These are phyloP conservation scores for Apoda limacodes DNA, from an alignment of 2,888 invertebrate genomes.

Conservation along the genomic window DNA sequence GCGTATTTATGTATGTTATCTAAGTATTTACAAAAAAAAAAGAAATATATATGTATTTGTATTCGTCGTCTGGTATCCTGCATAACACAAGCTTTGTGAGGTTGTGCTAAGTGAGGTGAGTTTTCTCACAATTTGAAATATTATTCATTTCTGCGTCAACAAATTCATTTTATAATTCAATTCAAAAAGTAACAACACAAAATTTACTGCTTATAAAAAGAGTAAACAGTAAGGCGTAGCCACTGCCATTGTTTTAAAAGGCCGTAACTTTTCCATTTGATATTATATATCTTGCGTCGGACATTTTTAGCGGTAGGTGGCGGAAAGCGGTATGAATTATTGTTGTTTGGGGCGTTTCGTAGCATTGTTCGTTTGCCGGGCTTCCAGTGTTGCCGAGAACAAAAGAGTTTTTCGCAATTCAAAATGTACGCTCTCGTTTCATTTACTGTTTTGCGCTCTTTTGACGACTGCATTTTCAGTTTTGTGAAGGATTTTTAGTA, in stretches of 20 bases:
- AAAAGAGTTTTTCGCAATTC: constrained; percentile 66
- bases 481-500: constrained; percentile 61
- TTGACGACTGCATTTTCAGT: constrained; percentile 62
- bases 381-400: constrained; percentile 53
- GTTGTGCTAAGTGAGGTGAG: too few species aligned
- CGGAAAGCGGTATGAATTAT: constrained; percentile 68
- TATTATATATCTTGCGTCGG: constrained; percentile 65
- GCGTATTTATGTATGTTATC: too few species aligned
- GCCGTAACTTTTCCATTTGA: constrained; percentile 63
- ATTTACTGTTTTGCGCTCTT: constrained; percentile 66
- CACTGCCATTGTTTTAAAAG: constrained; percentile 63
- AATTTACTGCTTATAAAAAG: constrained; percentile 49
- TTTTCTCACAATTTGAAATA: too few species aligned
- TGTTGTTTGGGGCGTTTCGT: constrained; percentile 63
- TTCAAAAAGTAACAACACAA: too few species aligned
- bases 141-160: too few species aligned
- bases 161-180: too few species aligned
- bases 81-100: too few species aligned
- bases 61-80: too few species aligned
- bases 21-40: too few species aligned
- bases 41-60: too few species aligned
- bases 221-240: constrained; percentile 33
- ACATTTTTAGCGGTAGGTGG: constrained; percentile 70
- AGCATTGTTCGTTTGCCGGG: constrained; percentile 58
- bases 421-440: constrained; percentile 67